phyloP scores from a whole-genome alignment of 2,113 vertebrate species.

The Delphinus delphis region DNA sequence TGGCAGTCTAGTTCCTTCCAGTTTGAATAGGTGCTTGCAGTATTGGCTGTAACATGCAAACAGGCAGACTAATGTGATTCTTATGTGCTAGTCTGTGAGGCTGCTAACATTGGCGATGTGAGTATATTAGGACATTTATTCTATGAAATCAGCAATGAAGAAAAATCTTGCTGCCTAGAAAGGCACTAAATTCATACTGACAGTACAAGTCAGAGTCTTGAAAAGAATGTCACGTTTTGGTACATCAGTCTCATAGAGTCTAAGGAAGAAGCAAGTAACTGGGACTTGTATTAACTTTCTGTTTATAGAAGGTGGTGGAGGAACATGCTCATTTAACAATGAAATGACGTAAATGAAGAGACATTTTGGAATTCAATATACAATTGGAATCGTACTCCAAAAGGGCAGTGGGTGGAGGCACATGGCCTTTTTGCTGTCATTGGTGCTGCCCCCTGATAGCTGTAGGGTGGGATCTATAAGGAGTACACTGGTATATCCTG shows the following conservation, averaged over 20 bases:
- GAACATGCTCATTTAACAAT: background rate
- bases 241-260: background rate
- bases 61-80: background rate
- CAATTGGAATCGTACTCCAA: background rate
- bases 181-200: conserved; percentile 57
- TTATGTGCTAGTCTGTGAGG: background rate
- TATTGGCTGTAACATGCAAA: background rate
- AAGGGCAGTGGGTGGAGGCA: background rate
- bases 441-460: background rate
- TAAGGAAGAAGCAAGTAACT: background rate
- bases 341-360: background rate
- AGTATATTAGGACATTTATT: background rate
- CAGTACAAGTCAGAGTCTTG: background rate
- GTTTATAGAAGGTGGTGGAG: background rate
- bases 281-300: background rate
- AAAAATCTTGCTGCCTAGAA: conserved; percentile 37
- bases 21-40: background rate
- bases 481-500: background rate
- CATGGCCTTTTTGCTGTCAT: background rate
- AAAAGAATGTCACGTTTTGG: conserved; percentile 39
- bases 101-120: background rate
- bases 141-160: conserved; percentile 57
- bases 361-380: background rate
- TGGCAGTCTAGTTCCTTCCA: background rate
- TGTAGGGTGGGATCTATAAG: background rate